These are phyloP conservation scores for Malthinus flaveolus DNA, from an alignment of 2,888 invertebrate species.

Conservation along the genomic window DNA sequence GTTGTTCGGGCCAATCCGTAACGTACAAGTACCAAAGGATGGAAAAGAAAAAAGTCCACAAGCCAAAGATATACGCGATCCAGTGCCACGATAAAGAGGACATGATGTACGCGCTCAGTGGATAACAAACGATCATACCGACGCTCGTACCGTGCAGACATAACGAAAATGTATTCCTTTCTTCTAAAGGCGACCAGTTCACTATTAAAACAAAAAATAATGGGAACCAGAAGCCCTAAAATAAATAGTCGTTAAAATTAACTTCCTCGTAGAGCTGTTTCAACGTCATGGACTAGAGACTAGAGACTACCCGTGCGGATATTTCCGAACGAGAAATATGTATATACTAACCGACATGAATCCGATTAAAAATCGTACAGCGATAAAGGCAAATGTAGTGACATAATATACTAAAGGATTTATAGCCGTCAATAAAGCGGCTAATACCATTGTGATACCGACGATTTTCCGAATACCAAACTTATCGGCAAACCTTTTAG, in stretches of 20 bases:
- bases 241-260: background rate
- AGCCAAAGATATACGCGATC: slow-evolving; percentile 35
- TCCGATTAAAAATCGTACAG: slow-evolving; percentile 5
- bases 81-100: background rate
- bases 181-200: slow-evolving; percentile 1
- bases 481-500: background rate
- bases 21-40: slow-evolving; percentile 57
- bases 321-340: too few relatives aligned
- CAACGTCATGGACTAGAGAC: too few relatives aligned
- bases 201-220: slow-evolving; percentile 6
- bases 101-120: background rate
- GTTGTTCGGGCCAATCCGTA: slow-evolving; percentile 58
- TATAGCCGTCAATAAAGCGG: background rate
- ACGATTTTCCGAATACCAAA: background rate
- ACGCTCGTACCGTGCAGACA: slow-evolving; percentile 2
- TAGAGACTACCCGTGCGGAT: too few relatives aligned
- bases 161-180: background rate
- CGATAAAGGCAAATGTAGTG: background rate
- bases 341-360: background rate
- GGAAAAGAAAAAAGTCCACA: slow-evolving; percentile 46
- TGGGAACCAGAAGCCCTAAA: slow-evolving; percentile 1
- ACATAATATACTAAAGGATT: background rate
- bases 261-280: too few relatives aligned
- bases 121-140: background rate
- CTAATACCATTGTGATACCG: background rate